Evolutionary conservation across 2,113 vertebrate genomes (phyloP), one percentile per base, ranked within the genome.

Genomic region (Paramisgurnus dabryanus): DNA sequence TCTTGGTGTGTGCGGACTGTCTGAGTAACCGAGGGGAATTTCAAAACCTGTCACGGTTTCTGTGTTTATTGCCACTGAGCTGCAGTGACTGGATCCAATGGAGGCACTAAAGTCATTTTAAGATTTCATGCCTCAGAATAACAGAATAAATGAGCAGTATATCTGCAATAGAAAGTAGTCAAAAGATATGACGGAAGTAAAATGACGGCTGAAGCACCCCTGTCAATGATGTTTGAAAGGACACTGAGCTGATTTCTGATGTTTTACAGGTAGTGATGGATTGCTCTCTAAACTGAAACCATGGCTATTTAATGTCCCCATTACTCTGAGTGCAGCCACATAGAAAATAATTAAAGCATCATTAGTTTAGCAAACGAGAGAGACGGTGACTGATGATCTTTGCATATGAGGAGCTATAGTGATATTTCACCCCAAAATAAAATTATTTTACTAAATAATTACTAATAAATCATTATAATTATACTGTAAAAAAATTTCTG

Each of bases 341-440:
- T 64, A 11, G 70, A 80, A 45, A 68, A 57, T 71, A 80, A 76
- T 82, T 80, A 74, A 78, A 69, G 65, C 39, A 57, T 67, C 64
- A 79, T 79, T 78, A 50, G 67, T 27, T 34, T 53, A 57, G 22
- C 11, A 15, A 34, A 7, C 41, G 76, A 53, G 41, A 50, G 50
- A 53, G 39, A 61, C 11, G 13, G 10, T 6, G 39, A 60, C 1
- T 22, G 57, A 74, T 75, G 41, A n/a, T 10, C 41, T 63, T 27
- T 49, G 72, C 58, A 63, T 58, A 49, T 34, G 57, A 63, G 7
- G 55, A 45, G 11, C 61, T 53, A 10, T 13, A 55, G 50, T 0
- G 50, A 53, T 10, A 53, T 4, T 15, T 15, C 12, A 53, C 11
- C 50, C 50, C 12, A 53, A 53, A 15, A 17, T 53, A 13, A 53